phyloP scores from a whole-genome alignment of 2,888 invertebrate genomes.

The Penaeus monodon region DNA sequence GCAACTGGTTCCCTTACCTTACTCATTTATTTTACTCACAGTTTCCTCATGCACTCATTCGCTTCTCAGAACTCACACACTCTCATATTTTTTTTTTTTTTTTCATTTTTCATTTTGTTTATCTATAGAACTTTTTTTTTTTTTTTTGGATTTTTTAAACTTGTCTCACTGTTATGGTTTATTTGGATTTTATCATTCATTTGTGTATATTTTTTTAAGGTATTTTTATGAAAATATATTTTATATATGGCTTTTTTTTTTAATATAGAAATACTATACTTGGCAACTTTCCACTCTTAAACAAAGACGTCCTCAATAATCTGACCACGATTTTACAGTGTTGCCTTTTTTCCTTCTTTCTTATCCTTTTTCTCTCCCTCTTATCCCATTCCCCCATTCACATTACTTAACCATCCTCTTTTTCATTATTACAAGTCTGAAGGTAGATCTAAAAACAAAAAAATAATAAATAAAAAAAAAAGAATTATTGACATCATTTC shows the following conservation, averaged over 20 bases:
- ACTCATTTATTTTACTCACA: too few relatives aligned
- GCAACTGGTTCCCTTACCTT: background rate
- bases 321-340: conserved; percentile 15
- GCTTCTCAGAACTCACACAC: background rate
- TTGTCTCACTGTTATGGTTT: conserved; percentile 62
- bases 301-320: conserved; percentile 43
- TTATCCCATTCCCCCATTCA: too few relatives aligned
- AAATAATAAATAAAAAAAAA: too few relatives aligned
- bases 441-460: too few relatives aligned
- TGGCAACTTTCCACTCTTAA: conserved; percentile 45
- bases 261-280: conserved; percentile 42
- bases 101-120: conserved; percentile 30
- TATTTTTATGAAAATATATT: conserved; percentile 46
- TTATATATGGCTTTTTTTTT: conserved; percentile 14
- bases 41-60: background rate
- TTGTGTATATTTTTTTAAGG: conserved; percentile 48
- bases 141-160: background rate
- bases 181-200: conserved; percentile 54
- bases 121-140: too few relatives aligned
- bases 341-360: background rate
- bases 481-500: too few relatives aligned
- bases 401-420: too few relatives aligned
- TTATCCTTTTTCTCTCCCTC: too few relatives aligned
- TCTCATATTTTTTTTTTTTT: conserved; percentile 40
- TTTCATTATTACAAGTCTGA: too few relatives aligned